Base-by-base conservation (phyloP, 2,888 invertebrate genomes). In the Epiblema foenella region DNA sequence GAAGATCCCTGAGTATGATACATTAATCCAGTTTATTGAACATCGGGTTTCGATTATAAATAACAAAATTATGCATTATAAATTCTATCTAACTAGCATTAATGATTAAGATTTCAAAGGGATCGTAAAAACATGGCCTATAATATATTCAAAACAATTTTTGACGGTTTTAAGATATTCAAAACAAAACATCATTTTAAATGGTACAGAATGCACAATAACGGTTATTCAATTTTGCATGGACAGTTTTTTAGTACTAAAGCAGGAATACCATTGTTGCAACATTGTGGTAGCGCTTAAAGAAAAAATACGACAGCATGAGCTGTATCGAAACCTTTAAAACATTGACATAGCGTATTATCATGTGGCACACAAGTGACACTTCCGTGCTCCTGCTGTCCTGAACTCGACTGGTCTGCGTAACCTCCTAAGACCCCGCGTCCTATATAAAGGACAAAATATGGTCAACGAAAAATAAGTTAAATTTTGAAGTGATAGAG, bases 21-120 rank as follows among this genome's bases (percentile, higher is more conserved):
- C 73, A 75, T 75, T 73, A 69, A 73, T 75, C 74, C 72, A 68
- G 68, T 72, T 68, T 64, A 67, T 68, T 65, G 60, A 73, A 68
- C 57, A 64, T 68, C 64, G 65, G 54, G 65, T 65, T 39, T 68
- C 68, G 64, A 68, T 68, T 68, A 71, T 42, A 57, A 42, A 65
- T 68, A 58, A 54, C 29, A 42, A 69, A 68, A 65, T 68, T 42
- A 67, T 63, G 37, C 37, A 52, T 58, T 69, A 60, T 49, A 56
- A 59, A 59, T 60, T 57, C 62, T 57, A 64, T 69, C 75, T 67
- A 65, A 59, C 18, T 58, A 67, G 33, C 51, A 37, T 20, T 49
- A 20, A 51, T 33, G 15, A 58, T 67, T 42, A 52, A 18, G n/a
- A 18, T 64, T 64, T 64, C 20, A 64, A 54, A 54, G 15, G n/a